A percentile compares a stretch with the other conserved stretches of the same genome.
These are phyloP conservation scores for Clupea harengus DNA, from an alignment of 2,113 vertebrate species.

Conservation along the genomic window DNA sequence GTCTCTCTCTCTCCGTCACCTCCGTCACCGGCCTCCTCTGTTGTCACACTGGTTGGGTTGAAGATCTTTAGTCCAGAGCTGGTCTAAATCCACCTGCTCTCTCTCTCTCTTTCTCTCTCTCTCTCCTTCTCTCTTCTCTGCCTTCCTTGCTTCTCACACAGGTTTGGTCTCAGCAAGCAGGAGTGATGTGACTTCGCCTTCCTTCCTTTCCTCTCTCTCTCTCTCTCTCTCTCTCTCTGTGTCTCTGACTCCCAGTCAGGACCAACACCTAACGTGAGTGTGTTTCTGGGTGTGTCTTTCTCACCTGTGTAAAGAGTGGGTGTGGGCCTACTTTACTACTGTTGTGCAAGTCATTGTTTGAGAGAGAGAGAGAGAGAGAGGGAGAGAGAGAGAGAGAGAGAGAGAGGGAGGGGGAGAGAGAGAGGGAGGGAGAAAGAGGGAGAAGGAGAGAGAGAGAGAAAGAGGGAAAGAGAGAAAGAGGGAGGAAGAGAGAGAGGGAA, in stretches of 20 bases:
- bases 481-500: too few relatives aligned
- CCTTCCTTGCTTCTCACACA: background rate
- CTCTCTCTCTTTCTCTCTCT: background rate
- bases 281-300: slow-evolving; percentile 19
- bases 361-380: background rate
- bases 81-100: background rate
- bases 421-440: too few relatives aligned
- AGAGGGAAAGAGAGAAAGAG: too few relatives aligned
- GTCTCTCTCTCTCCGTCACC: background rate
- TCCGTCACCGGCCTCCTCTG: background rate
- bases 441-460: too few relatives aligned
- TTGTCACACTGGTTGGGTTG: background rate
- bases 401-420: too few relatives aligned
- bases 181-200: background rate
- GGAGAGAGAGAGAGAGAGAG: background rate
- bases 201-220: background rate
- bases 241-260: background rate
- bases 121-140: background rate
- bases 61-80: background rate
- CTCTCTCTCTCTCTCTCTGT: slow-evolving; percentile 1
- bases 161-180: background rate
- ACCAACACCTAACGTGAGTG: background rate
- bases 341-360: background rate
- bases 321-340: background rate
- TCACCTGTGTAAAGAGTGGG: background rate